Evolutionary conservation across 2,888 invertebrate genomes (phyloP).

Genomic region (Sinopyrophorus schimmeli): DNA sequence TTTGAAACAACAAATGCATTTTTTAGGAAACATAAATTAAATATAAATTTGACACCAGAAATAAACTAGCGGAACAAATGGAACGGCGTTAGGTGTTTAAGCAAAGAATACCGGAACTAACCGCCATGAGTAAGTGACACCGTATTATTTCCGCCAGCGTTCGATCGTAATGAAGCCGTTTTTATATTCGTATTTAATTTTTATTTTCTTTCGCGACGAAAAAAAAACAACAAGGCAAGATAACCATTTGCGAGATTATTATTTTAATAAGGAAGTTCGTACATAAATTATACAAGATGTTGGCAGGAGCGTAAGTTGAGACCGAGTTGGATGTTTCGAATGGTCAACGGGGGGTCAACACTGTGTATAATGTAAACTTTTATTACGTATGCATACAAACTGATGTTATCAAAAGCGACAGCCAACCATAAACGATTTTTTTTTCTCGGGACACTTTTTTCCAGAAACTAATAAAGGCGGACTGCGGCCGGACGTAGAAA

Average conservation of each 20-base stretch:
- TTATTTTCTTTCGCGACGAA: background rate
- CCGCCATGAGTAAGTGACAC: conserved; percentile 44
- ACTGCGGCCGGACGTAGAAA: conserved; percentile 13
- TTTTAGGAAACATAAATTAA: conserved; percentile 20
- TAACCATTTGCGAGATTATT: background rate
- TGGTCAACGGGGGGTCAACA: conserved; percentile 42
- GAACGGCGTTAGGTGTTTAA: conserved; percentile 46
- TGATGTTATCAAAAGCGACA: conserved; percentile 21
- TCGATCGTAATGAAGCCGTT: conserved; percentile 1
- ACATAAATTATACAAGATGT: conserved; percentile 44
- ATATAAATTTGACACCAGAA: conserved; percentile 38
- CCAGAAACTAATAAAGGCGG: conserved; percentile 21
- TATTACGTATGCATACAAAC: conserved; percentile 40
- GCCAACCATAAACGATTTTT: conserved; percentile 15
- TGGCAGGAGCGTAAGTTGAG: conserved; percentile 48
- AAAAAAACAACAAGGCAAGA: conserved; percentile 1
- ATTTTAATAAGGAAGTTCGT: conserved; percentile 31
- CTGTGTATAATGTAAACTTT: conserved; percentile 44
- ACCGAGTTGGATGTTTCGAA: conserved; percentile 43
- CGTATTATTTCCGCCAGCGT: conserved; percentile 46
- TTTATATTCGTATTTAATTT: conserved; percentile 3
- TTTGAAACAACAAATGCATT: too few species aligned
- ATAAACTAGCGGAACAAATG: conserved; percentile 51
- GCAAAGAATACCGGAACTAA: conserved; percentile 48
- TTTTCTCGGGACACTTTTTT: conserved; percentile 17